A percentile compares a stretch with the other conserved stretches of the same genome.
Conservation (phyloP, 2,888 invertebrate genomes). For the Pristionchus japonicus region DNA sequence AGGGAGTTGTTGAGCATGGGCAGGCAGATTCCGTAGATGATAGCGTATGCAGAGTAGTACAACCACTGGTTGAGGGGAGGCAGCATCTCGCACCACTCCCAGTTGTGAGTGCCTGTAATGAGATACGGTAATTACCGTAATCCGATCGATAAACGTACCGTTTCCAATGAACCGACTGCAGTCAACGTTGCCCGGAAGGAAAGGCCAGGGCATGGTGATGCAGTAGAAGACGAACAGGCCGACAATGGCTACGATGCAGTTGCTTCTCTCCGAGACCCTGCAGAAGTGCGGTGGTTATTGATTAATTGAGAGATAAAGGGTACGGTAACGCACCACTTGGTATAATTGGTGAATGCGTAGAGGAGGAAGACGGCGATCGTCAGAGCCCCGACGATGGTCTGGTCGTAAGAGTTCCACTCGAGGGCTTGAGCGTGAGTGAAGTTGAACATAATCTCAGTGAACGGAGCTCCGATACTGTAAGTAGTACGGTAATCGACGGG, state of each 20-base stretch:
- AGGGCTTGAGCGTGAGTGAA: slow-evolving; percentile 55
- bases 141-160: slow-evolving; percentile 39
- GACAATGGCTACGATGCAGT: slow-evolving; percentile 55
- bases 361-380: slow-evolving; percentile 57
- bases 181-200: slow-evolving; percentile 55
- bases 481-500: too few relatives aligned
- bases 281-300: background rate
- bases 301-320: background rate
- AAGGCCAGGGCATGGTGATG: slow-evolving; percentile 61
- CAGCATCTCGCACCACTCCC: slow-evolving; percentile 55
- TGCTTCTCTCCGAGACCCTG: slow-evolving; percentile 57
- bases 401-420: slow-evolving; percentile 54
- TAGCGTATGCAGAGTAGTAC: slow-evolving; percentile 56
- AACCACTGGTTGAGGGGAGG: slow-evolving; percentile 54
- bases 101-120: slow-evolving; percentile 48
- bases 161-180: slow-evolving; percentile 50
- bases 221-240: slow-evolving; percentile 59
- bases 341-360: slow-evolving; percentile 60
- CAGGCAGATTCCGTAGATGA: slow-evolving; percentile 57
- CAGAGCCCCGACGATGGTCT: slow-evolving; percentile 55
- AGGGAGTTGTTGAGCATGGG: slow-evolving; percentile 62
- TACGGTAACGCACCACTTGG: slow-evolving; percentile 51
- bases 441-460: slow-evolving; percentile 60
- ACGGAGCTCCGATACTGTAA: slow-evolving; percentile 58
- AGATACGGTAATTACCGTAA: background rate